Evolutionary conservation across 37 sponge, comb jelly and placozoan species (phyloP).

Genomic region (Amphimedon queenslandica): DNA sequence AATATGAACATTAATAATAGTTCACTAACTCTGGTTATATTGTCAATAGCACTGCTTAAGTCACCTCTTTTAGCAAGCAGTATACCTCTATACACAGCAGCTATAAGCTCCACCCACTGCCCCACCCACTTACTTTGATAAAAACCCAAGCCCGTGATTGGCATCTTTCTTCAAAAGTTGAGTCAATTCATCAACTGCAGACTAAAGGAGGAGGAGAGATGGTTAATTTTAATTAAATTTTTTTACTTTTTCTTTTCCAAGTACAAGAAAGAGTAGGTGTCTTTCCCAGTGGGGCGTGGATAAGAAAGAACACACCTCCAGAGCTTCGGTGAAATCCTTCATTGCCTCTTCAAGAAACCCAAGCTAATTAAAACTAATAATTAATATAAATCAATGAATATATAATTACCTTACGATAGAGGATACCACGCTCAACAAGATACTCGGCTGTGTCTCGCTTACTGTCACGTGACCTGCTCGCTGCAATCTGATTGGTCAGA

Average conservation of each 20-base stretch:
- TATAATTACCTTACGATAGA: not conserved
- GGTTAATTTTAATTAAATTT: too few relatives aligned
- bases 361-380: not conserved
- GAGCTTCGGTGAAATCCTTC: not conserved
- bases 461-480: not conserved
- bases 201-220: not conserved
- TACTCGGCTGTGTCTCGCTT: not conserved
- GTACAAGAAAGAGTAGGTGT: not conserved
- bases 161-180: not conserved
- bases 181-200: not conserved
- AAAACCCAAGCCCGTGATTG: not conserved
- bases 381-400: not conserved
- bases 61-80: slow-evolving; percentile 20
- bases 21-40: not conserved
- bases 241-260: not conserved
- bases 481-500: slow-evolving; percentile 14
- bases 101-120: too few relatives aligned
- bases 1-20: too few relatives aligned
- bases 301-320: not conserved
- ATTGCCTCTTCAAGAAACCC: not conserved
- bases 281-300: not conserved
- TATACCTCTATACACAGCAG: slow-evolving; percentile 19
- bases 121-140: not conserved
- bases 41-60: slow-evolving; percentile 17
- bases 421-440: not conserved